Conservation (phyloP, 2,113 vertebrate genomes). For the Xiphias gladius region DNA sequence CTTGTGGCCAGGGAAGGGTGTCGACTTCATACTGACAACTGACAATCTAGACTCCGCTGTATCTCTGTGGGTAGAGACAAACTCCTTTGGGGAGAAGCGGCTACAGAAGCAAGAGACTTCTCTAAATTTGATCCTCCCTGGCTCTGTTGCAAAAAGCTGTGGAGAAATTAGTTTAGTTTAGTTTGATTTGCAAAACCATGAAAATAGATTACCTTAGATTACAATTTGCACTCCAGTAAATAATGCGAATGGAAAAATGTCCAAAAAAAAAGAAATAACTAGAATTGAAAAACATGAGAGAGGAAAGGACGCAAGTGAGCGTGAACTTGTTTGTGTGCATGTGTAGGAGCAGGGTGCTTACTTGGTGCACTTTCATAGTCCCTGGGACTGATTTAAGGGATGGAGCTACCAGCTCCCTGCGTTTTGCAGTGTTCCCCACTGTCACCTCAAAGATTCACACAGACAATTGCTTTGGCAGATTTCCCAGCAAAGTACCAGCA, state of each 20-base stretch:
- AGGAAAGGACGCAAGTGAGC: neutral
- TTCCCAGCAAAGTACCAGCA: neutral
- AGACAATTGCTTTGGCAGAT: neutral
- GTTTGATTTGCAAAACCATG: neutral
- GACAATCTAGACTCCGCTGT: neutral
- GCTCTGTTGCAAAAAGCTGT: neutral
- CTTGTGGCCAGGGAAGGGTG: too few relatives aligned
- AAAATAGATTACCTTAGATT: neutral
- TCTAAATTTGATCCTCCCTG: neutral
- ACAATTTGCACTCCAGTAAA: neutral
- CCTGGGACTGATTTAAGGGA: neutral
- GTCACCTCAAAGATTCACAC: neutral
- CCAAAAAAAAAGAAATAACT: neutral
- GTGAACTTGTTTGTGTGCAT: neutral
- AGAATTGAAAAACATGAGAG: neutral
- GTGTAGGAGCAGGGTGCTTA: neutral
- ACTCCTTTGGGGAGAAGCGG: neutral
- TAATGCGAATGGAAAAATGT: neutral
- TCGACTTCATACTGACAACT: too few relatives aligned
- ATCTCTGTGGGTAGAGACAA: neutral
- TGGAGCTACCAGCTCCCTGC: neutral
- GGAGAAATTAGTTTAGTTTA: neutral
- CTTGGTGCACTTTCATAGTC: neutral
- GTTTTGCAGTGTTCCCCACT: neutral
- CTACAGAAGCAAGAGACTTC: too few relatives aligned